Evolutionary conservation across 2,113 vertebrate genomes (phyloP).

Genomic region (Pachyramphus minor): DNA sequence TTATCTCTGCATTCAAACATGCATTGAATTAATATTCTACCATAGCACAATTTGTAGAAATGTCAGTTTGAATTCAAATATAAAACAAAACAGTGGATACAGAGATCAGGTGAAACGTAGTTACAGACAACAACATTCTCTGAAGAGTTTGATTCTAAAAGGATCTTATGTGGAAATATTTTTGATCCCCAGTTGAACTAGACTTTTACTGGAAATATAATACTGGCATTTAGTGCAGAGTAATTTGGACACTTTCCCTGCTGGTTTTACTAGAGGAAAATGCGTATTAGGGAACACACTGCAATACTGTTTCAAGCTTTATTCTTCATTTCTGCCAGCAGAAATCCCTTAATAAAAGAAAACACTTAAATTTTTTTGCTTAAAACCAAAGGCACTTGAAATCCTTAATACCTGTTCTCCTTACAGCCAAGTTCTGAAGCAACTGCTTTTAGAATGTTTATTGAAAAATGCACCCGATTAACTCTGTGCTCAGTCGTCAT

Average conservation of each 20-base stretch:
- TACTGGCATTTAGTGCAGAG: conserved; percentile 67
- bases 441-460: background rate
- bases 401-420: background rate
- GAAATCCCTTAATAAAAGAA: conserved; percentile 49
- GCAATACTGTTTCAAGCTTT: conserved; percentile 68
- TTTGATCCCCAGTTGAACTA: conserved; percentile 15
- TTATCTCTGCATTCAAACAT: background rate
- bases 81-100: background rate
- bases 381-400: background rate
- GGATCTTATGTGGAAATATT: conserved; percentile 43
- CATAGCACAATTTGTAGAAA: background rate
- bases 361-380: conserved; percentile 15
- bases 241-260: conserved; percentile 76
- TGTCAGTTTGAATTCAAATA: background rate
- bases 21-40: background rate
- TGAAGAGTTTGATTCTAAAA: background rate
- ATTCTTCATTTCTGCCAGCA: conserved; percentile 33
- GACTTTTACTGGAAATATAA: conserved; percentile 61
- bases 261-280: conserved; percentile 74
- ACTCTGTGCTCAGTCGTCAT: background rate
- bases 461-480: background rate
- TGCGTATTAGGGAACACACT: conserved; percentile 65
- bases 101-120: background rate
- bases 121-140: background rate
- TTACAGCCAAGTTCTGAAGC: background rate